phyloP scores from a whole-genome alignment of 92 coral and sea anemone species.

The Zoanthus sansibaricus region DNA sequence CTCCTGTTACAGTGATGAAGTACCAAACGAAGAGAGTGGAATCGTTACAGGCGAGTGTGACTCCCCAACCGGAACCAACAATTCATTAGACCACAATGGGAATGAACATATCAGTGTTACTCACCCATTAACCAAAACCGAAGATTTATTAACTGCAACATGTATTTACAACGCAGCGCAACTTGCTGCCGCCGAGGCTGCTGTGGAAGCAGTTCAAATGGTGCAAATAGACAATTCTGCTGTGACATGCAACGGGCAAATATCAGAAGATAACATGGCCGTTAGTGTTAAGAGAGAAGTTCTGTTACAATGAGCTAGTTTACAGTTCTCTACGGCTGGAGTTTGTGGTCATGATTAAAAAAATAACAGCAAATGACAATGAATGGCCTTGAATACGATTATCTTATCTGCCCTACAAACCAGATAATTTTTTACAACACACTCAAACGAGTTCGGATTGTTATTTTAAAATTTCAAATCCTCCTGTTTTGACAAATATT shows the following conservation, averaged over 20 bases:
- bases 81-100: conserved; percentile 27
- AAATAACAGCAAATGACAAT: conserved; percentile 1
- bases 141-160: conserved; percentile 32
- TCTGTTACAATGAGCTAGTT: conserved; percentile 19
- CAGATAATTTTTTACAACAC: conserved; percentile 23
- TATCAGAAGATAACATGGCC: conserved; percentile 45
- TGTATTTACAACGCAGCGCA: conserved; percentile 45
- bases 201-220: conserved; percentile 32
- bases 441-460: neutral
- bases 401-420: conserved; percentile 8
- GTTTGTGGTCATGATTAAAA: neutral
- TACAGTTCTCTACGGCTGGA: neutral
- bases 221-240: conserved; percentile 29
- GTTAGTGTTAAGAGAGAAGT: conserved; percentile 56
- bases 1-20: conserved; percentile 43
- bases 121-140: conserved; percentile 34
- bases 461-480: neutral
- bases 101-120: conserved; percentile 16
- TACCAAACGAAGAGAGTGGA: conserved; percentile 8
- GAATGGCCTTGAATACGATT: conserved; percentile 12
- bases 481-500: neutral
- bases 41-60: neutral
- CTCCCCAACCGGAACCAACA: conserved; percentile 22
- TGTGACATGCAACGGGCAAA: conserved; percentile 41
- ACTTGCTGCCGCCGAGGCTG: conserved; percentile 40